phyloP scores from a whole-genome alignment of 2,888 invertebrate species.

The Leucozona laternaria region DNA sequence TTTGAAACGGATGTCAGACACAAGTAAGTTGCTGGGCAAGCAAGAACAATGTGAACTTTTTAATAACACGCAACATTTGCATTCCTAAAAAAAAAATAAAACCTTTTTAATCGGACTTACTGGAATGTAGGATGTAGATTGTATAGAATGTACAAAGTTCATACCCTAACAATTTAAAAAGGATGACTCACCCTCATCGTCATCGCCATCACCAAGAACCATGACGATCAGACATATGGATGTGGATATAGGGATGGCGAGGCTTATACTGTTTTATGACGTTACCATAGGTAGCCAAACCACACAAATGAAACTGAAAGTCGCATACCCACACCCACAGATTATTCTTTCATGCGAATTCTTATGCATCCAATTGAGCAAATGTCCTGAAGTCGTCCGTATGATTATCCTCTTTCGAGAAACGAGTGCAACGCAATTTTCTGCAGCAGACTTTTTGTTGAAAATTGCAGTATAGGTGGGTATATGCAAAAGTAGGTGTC shows the following conservation, averaged over 20 bases:
- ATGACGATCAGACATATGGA: background rate
- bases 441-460: slow-evolving; percentile 13
- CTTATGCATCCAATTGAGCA: slow-evolving; percentile 39
- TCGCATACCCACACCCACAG: background rate
- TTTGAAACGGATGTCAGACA: slow-evolving; percentile 61
- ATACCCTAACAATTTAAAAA: background rate
- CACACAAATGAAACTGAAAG: slow-evolving; percentile 21
- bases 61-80: slow-evolving; percentile 68
- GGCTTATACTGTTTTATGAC: background rate
- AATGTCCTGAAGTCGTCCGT: slow-evolving; percentile 32
- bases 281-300: background rate
- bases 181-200: background rate
- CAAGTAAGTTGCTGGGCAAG: slow-evolving; percentile 23
- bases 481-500: background rate
- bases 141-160: background rate
- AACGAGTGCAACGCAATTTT: slow-evolving; percentile 49
- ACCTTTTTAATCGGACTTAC: background rate
- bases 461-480: background rate
- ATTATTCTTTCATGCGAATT: slow-evolving; percentile 15
- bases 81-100: slow-evolving; percentile 19
- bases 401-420: slow-evolving; percentile 55
- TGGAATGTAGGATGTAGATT: background rate
- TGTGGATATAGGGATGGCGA: no score
- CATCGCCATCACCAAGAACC: background rate
- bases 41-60: slow-evolving; percentile 52